Base-by-base conservation (phyloP, 2,888 invertebrate species). In the Hydroisotoma schaefferi region DNA sequence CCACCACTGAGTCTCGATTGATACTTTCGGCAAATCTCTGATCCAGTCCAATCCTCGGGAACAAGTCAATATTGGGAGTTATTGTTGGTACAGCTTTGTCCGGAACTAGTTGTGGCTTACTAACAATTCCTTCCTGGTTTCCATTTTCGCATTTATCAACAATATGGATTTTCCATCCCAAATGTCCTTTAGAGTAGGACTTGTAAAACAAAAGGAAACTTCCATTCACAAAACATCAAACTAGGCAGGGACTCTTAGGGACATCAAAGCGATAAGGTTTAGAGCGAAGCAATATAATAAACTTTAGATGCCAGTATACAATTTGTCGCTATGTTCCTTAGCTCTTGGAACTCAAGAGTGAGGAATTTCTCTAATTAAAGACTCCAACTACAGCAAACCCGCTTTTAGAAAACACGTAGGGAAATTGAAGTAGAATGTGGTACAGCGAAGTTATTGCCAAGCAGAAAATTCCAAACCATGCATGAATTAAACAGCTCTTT, bases 161-260 rank as follows among this genome's bases (percentile, higher is more conserved):
- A 1, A 97, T 91, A 77, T 90, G 87, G 73, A 97, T 94, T 79
- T 91, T 93, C 92, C 94, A 94, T 51, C 95, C 95, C 74, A 95
- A 85, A 76, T 94, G 86, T 65, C 93, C 88, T 77, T 94, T 93
- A 3, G 91, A 88, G 81, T 87, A 94, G 77, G 94, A 94, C 87
- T 95, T 81, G 59, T 81, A 81, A 70, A 73, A 72, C 65, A 69
- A 68, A 55, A 59, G 29, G 37, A 26, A 40, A 4, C n/a, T n/a
- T n/a, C n/a, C n/a, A n/a, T n/a, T n/a, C n/a, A n/a, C n/a, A n/a
- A n/a, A n/a, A n/a, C n/a, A n/a, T n/a, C n/a, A n/a, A n/a, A n/a
- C n/a, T n/a, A n/a, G n/a, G n/a, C n/a, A n/a, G n/a, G n/a, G n/a
- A n/a, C n/a, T n/a, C n/a, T n/a, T n/a, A n/a, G n/a, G n/a, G n/a